Percentiles rank a stretch among this genome's conserved stretches.
Conservation (phyloP, 2,113 vertebrate genomes). For the Hippopotamus amphibius region DNA sequence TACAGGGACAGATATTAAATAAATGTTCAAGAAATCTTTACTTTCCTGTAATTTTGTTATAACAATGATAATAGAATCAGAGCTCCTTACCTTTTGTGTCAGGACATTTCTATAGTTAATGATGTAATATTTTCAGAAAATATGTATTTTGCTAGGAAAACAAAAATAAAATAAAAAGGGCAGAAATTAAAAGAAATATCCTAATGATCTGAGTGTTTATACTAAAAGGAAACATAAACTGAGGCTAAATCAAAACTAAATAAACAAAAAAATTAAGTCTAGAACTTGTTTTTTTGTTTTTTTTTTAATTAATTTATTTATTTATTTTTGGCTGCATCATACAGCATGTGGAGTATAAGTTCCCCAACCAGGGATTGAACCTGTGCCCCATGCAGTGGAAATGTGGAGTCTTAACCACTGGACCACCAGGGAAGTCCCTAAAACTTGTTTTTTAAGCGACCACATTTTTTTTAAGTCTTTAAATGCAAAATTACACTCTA, state of each 20-base stretch:
- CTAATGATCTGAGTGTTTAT: background rate
- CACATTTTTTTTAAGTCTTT: background rate
- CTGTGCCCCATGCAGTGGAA: too few relatives aligned
- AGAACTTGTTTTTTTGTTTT: background rate
- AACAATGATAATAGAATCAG: background rate
- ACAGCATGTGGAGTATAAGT: too few relatives aligned
- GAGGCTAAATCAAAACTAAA: background rate
- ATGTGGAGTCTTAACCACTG: background rate
- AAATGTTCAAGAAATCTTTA: background rate
- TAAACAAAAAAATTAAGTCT: background rate
- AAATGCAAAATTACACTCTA: background rate
- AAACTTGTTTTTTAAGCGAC: background rate
- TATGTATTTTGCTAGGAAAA: background rate
- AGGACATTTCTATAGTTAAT: background rate
- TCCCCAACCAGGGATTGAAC: too few relatives aligned
- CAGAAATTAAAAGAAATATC: background rate
- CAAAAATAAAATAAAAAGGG: background rate
- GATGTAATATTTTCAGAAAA: background rate
- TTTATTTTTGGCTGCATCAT: too few relatives aligned
- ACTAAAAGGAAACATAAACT: background rate
- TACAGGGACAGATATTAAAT: background rate
- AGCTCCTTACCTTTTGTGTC: background rate
- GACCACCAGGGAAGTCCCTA: background rate
- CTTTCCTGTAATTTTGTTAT: background rate
- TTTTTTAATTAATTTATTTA: background rate